phyloP scores from a whole-genome alignment of 2,113 vertebrate species.

The Australoheros scitulus region DNA sequence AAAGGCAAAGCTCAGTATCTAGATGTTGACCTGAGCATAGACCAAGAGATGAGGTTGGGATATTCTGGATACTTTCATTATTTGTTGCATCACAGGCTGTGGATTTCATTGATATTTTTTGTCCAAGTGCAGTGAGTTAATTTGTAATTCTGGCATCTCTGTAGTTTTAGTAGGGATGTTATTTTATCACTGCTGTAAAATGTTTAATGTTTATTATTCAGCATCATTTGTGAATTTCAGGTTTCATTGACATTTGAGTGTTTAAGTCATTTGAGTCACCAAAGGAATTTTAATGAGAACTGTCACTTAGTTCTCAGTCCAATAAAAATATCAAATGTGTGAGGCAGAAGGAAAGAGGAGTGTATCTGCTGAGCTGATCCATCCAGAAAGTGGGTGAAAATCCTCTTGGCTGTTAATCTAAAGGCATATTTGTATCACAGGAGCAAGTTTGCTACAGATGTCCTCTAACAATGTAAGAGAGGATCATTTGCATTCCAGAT shows the following conservation, averaged over 20 bases:
- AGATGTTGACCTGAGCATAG: background rate
- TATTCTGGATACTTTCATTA: background rate
- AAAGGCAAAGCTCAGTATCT: background rate
- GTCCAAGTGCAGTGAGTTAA: constrained; percentile 27
- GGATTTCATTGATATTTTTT: background rate
- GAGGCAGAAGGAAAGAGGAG: constrained; percentile 25
- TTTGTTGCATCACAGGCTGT: background rate
- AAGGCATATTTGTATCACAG: constrained; percentile 39
- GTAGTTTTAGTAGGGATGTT: constrained; percentile 43
- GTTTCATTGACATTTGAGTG: constrained; percentile 59
- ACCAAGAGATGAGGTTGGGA: background rate
- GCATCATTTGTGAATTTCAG: constrained; percentile 46
- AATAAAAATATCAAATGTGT: constrained; percentile 50
- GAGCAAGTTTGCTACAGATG: constrained; percentile 17
- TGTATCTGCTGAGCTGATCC: background rate
- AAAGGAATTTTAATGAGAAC: constrained; percentile 61
- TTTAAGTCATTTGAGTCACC: constrained; percentile 58
- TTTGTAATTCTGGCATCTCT: background rate
- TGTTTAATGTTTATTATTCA: constrained; percentile 44
- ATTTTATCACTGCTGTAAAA: constrained; percentile 51
- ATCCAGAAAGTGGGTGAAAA: constrained; percentile 41
- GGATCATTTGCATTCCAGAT: constrained; percentile 29
- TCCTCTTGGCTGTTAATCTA: constrained; percentile 37
- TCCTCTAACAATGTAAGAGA: constrained; percentile 20
- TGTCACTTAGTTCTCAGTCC: constrained; percentile 62